Evolutionary conservation across 2,888 invertebrate species (phyloP), one percentile per base, ranked within the genome.

Genomic region (Lepidonotus clava): DNA sequence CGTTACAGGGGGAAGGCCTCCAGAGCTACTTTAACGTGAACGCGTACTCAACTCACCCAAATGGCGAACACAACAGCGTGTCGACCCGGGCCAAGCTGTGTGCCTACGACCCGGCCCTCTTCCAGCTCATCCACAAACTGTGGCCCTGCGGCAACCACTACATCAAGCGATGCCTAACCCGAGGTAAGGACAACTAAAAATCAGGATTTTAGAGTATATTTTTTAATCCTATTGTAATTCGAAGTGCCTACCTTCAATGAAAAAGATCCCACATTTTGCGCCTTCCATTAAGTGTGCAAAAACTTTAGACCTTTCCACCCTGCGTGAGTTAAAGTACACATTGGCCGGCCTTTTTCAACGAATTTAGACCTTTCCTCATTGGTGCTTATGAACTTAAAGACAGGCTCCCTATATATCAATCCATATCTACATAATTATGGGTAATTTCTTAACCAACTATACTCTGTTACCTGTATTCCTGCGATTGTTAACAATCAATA

Each of bases 1-100:
- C 21, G 28, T 66, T 67, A 0, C 86, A 91, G 91, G 91, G 90
- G 28, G 91, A 91, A 85, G 91, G 90, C 0, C 87, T 89, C 8
- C 91, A 91, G 87, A 91, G 90, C 87, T 91, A 89, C 87, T 91
- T 90, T 87, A 89, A 91, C 87, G 90, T 88, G 51, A 90, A 91
- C 88, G 89, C 89, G 6, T 91, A 89, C 88, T 83, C 88, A 1
- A 66, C 86, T 8, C 76, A 76, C 0, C 86, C 91, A 0, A 87
- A 91, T 67, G 91, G 91, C 28, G 84, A 88, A 46, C 89, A 89
- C 80, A 90, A 90, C 32, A 87, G 88, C 71, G 87, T 91, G 51
- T 90, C 90, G 88, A 90, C 91, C 0, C 86, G 90, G 4, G 83
- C 77, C 6, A 90, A 90, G 80, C 89, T 92, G 32, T 84, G 88